Percentiles rank a stretch among this genome's conserved stretches.
phyloP scores from a whole-genome alignment of 2,113 vertebrate species.

The Vulpes vulpes region DNA sequence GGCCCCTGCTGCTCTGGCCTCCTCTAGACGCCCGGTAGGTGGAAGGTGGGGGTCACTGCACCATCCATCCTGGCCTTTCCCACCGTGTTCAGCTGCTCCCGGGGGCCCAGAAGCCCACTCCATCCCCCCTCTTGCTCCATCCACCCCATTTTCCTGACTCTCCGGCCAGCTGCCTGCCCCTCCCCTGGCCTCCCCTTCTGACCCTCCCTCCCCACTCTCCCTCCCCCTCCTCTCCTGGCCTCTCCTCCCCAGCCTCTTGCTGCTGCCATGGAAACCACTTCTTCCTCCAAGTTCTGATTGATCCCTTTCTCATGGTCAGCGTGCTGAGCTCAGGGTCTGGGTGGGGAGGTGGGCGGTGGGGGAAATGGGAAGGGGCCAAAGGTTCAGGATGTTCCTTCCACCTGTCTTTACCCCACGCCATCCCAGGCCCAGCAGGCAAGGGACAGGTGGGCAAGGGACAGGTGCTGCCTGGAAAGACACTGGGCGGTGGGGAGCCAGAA shows the following conservation, averaged over 20 bases:
- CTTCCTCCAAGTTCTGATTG: conserved; percentile 37
- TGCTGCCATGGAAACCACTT: conserved; percentile 80
- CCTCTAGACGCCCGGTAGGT: fast-evolving
- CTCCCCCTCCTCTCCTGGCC: not conserved
- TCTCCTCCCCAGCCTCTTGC: not conserved
- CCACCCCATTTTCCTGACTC: not conserved
- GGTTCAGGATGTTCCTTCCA: not conserved
- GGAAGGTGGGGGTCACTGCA: not conserved
- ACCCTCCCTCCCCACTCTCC: not conserved
- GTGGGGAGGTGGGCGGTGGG: not conserved
- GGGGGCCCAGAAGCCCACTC: not conserved
- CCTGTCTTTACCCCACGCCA: fast-evolving
- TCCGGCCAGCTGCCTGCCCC: not conserved
- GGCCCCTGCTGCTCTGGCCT: not conserved
- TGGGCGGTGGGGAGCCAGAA: not conserved
- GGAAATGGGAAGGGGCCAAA: not conserved
- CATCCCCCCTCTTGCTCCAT: fast-evolving
- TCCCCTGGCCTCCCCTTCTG: fast-evolving
- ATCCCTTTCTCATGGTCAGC: conserved; percentile 25
- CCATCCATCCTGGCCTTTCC: not conserved
- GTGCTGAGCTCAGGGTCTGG: not conserved
- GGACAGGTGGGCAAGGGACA: fast-evolving
- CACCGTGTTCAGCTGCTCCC: too few relatives aligned
- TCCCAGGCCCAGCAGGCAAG: not conserved
- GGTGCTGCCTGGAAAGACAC: fast-evolving